Base-by-base conservation (phyloP, 2,113 vertebrate species). In the Himantopus leucocephalus region DNA sequence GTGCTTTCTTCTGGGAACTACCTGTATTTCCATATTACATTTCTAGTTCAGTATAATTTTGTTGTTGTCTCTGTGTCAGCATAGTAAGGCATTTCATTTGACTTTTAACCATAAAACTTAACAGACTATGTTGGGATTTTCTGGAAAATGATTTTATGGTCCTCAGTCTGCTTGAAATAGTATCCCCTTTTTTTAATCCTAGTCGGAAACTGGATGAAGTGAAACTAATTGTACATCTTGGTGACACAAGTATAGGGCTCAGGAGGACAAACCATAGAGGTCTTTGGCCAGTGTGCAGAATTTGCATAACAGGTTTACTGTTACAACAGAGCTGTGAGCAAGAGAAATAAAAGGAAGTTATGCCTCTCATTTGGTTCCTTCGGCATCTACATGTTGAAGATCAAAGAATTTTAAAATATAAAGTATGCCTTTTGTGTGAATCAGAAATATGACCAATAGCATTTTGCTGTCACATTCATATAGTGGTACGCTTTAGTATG, bases 71-170 rank as follows among this genome's bases (percentile, higher is more conserved):
- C 48, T 82, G 24, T 47, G 21, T 85, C 9, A 24, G 10, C 37
- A n/a, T 56, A 60, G 12, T 91, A 75, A 78, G 35, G 60, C 16
- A 81, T 29, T 89, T 82, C 20, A 32, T 90, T 79, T 90, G 83
- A 75, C 56, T 92, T 95, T 91, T 73, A 78, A 76, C 60, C 18
- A 7, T 74, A 76, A 90, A 94, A 85, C 37, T 74, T 86, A 92
- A 80, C 23, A 74, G 56, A 64, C 21, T 84, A 4, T 83, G 48
- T 35, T 85, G 50, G 27, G 35, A 88, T 92, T 96, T 96, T 95
- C 86, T 88, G 63, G 43, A 81, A 94, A 80, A 85, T 43, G 1
- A 53, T 86, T 96, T 88, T 90, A 72, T 41, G 37, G 30, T 68
- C 35, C 18, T 88, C 50, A 53, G 70, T 73, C 66, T 48, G 73